Conservation (phyloP, 2,113 vertebrate species). For the Opisthocomus hoazin region DNA sequence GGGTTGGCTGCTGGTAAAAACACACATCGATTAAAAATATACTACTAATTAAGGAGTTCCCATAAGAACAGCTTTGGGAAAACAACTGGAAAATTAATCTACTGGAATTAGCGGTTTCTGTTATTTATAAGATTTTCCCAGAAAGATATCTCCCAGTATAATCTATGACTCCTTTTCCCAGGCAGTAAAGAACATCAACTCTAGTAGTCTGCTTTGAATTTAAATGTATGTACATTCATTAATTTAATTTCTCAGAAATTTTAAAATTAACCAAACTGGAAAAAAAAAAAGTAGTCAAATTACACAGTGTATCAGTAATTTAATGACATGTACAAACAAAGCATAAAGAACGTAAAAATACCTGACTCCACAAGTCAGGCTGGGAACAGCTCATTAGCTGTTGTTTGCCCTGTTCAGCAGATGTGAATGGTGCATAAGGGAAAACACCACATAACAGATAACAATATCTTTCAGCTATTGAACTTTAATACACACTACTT, state of each 20-base stretch:
- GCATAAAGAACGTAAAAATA: not conserved
- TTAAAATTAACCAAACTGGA: not conserved
- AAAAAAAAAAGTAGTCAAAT: not conserved
- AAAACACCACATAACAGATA: not conserved
- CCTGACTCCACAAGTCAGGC: not conserved
- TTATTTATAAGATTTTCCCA: constrained; percentile 22
- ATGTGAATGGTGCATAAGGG: not conserved
- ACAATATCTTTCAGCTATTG: not conserved
- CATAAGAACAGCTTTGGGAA: not conserved
- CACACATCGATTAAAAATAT: not conserved
- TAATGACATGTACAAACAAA: not conserved
- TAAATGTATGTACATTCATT: not conserved
- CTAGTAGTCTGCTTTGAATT: not conserved
- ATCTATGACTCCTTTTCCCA: not conserved
- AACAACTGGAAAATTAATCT: constrained; percentile 32
- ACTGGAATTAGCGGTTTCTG: constrained; percentile 22
- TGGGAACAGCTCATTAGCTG: not conserved
- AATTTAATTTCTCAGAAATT: not conserved
- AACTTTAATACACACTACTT: not conserved
- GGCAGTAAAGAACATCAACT: not conserved
- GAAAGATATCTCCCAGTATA: not conserved
- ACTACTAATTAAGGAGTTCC: not conserved
- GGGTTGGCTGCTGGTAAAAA: not conserved
- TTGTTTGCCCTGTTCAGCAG: not conserved
- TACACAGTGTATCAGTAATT: not conserved